Base-by-base conservation (phyloP, 2,797 vertebrate genomes). In the Typhlichthys subterraneus region DNA sequence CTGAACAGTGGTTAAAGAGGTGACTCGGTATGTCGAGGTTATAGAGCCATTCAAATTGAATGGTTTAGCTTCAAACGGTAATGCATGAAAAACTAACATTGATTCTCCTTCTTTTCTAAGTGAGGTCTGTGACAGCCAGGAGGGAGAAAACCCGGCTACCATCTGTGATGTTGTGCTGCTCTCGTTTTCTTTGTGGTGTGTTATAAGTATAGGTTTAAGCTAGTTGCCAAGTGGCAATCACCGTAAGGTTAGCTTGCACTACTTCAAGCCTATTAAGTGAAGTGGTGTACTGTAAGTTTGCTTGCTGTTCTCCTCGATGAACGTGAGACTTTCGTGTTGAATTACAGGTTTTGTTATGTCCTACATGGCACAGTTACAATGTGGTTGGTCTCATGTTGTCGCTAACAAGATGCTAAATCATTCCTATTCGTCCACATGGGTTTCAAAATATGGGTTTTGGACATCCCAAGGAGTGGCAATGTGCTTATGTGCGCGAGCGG, bases 251-350 rank as follows among this genome's bases (percentile, higher is more conserved):
- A 76, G 72, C 74, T 74, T 77, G 76, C 73, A 66, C 45, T 58
- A 59, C 69, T 72, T 76, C 67, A 78, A 89, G 73, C 69, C 74
- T 52, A 52, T 75, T 85, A 84, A 74, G 57, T 73, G 63, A 7
- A 70, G 23, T 15, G 46, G 47, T 81, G 62, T 19, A 53, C 80
- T 80, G 79, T 69, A 80, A 85, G 65, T 62, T 49, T 23, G 19
- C 46, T 47, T 59, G 23, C 38, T 42, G 8, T 42, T 42, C 38
- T 42, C 38, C 9, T 8, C 7, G 38, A 42, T 42, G 38, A 42
- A 42, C 38, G 23, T 29, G 23, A 42, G 38, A 8, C 38, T 42
- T 42, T 42, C 8, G 9, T 29, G 23, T 29, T 29, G 23, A 29
- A 29, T 29, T 29, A 29, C 23, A 29, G 23, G 23, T 4, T 29